A percentile compares a stretch with the other conserved stretches of the same genome.
Conservation (phyloP, 2,797 vertebrate species). For the Manis crassicaudata region DNA sequence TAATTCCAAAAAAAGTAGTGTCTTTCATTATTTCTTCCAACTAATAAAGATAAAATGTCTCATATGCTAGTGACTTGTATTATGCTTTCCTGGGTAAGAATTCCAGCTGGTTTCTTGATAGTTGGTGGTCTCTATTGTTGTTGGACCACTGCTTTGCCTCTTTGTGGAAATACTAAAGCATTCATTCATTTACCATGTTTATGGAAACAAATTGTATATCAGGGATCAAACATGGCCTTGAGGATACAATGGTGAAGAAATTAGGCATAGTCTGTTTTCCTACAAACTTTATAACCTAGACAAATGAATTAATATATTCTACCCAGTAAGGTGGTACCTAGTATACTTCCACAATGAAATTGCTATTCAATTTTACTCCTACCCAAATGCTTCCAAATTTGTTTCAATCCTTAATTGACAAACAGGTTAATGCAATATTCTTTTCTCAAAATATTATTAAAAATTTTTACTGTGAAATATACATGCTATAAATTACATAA, state of each 20-base stretch:
- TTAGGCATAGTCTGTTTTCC: background rate
- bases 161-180: background rate
- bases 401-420: background rate
- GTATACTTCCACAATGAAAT: background rate
- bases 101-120: background rate
- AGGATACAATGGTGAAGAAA: background rate
- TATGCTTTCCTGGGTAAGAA: background rate
- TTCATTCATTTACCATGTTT: background rate
- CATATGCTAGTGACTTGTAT: background rate
- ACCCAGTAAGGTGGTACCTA: background rate
- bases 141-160: background rate
- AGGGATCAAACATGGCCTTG: background rate
- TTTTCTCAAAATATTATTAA: slow-evolving; percentile 24
- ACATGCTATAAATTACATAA: background rate
- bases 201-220: background rate
- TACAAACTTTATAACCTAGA: background rate
- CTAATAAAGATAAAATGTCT: slow-evolving; percentile 25
- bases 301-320: background rate
- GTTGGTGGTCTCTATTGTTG: background rate
- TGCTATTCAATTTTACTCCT: background rate
- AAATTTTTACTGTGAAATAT: background rate
- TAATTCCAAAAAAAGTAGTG: background rate
- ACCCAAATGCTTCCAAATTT: background rate
- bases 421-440: background rate
- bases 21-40: slow-evolving; percentile 37